Evolutionary conservation across 2,797 vertebrate species (phyloP).

Genomic region (Clamator glandarius): DNA sequence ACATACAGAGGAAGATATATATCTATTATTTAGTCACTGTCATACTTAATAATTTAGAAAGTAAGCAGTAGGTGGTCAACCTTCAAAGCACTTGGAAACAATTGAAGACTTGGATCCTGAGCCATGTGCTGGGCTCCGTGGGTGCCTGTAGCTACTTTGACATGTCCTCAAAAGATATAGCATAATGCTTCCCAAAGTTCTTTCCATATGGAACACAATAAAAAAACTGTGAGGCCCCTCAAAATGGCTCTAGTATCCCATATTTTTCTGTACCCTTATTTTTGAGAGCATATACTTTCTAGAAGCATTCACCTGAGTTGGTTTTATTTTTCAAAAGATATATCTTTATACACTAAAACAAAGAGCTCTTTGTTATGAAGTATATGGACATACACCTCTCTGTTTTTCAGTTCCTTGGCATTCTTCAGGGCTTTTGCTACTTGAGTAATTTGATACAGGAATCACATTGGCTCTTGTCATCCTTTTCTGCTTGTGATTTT

Average conservation of each 20-base stretch:
- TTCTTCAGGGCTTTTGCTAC: not conserved
- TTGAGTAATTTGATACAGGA: not conserved
- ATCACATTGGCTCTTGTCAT: not conserved
- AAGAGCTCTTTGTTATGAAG: not conserved
- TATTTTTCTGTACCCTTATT: not conserved
- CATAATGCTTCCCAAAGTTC: not conserved
- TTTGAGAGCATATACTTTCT: not conserved
- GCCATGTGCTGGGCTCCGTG: fast-evolving
- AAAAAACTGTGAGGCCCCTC: not conserved
- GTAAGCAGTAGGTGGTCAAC: not conserved
- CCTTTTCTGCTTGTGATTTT: constrained; percentile 17
- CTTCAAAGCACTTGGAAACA: not conserved
- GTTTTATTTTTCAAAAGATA: not conserved
- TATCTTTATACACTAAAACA: not conserved
- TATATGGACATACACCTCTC: not conserved
- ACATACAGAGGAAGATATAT: not conserved
- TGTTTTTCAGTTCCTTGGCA: not conserved
- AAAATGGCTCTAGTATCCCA: not conserved
- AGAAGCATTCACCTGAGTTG: not conserved
- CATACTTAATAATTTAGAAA: not conserved
- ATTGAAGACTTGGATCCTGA: not conserved
- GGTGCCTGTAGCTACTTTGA: not conserved
- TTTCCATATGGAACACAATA: not conserved
- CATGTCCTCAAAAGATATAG: not conserved
- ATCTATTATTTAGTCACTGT: not conserved